Evolutionary conservation across 2,113 vertebrate species (phyloP), one percentile per base, ranked within the genome.

Genomic region (Zosterops hypoxanthus): DNA sequence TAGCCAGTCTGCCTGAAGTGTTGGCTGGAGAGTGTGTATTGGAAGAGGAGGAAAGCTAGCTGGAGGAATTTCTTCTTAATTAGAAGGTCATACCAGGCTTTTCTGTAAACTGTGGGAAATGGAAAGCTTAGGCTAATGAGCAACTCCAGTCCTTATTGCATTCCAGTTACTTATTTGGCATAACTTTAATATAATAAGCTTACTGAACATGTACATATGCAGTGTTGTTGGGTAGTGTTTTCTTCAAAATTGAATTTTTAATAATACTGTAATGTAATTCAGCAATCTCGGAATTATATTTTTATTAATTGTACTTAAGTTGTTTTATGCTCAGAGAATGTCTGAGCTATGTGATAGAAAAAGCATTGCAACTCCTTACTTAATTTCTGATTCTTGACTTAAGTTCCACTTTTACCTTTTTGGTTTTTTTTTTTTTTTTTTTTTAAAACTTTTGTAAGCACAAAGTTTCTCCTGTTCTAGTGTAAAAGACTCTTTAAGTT

Each of bases 51-150:
- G 90, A 79, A 89, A 95, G 61, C 70, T 68, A 79, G 59, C 73
- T 73, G 83, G 17, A 73, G 66, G 77, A 91, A 53, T 82, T 93
- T 85, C n/a, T 86, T 57, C 68, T 88, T 90, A 92, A 94, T 93
- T 95, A 95, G 50, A 77, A 60, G 42, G 76, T 83, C 59, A 10
- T 47, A 28, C 36, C 7, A 36, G 1, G 15, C 79, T 75, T 92
- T 79, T 23, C 71, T 83, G 53, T 87, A 77, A 85, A 81, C 76
- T 70, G 76, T 85, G 94, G 84, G 87, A 90, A 76, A 66, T 28
- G 24, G 49, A 49, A 82, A 73, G 60, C 82, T 60, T 52, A 33
- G 49, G 49, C 82, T 90, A 83, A 95, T 52, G 53, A 88, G 79
- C 1, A 2, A 7, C 78, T 92, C 63, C 6, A 6, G 50, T 47